Evolutionary conservation across 2,797 vertebrate genomes (phyloP).

Genomic region (Nannoperca obscura): DNA sequence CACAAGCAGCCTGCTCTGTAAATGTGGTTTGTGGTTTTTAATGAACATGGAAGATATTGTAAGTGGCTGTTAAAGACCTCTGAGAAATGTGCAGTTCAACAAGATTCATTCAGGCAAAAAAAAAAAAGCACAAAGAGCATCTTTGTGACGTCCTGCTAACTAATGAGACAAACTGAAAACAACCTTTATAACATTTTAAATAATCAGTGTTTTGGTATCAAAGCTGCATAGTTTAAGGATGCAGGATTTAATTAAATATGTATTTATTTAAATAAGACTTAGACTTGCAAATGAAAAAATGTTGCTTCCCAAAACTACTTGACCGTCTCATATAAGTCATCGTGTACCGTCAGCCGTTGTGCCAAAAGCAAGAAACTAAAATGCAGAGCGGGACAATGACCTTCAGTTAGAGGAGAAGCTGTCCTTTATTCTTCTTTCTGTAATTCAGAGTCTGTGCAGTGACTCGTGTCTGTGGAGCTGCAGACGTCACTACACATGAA

Average conservation of each 20-base stretch:
- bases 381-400: not conserved
- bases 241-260: not conserved
- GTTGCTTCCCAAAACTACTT: not conserved
- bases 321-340: not conserved
- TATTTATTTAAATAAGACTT: not conserved
- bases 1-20: too few relatives aligned
- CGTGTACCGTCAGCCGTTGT: not conserved
- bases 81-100: too few relatives aligned
- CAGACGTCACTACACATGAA: conserved; percentile 43
- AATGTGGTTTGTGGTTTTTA: not conserved
- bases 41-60: too few relatives aligned
- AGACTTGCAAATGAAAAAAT: not conserved
- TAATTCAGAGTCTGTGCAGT: not conserved
- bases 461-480: conserved; percentile 26
- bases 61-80: too few relatives aligned
- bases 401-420: not conserved
- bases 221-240: not conserved
- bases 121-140: too few relatives aligned
- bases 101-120: too few relatives aligned
- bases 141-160: not conserved
- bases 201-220: not conserved
- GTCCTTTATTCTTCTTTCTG: too few relatives aligned
- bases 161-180: not conserved
- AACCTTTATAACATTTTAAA: not conserved
- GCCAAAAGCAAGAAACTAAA: conserved; percentile 2